Conservation (phyloP, 1,140 invertebrate species). For the Brachystomella parvula region DNA sequence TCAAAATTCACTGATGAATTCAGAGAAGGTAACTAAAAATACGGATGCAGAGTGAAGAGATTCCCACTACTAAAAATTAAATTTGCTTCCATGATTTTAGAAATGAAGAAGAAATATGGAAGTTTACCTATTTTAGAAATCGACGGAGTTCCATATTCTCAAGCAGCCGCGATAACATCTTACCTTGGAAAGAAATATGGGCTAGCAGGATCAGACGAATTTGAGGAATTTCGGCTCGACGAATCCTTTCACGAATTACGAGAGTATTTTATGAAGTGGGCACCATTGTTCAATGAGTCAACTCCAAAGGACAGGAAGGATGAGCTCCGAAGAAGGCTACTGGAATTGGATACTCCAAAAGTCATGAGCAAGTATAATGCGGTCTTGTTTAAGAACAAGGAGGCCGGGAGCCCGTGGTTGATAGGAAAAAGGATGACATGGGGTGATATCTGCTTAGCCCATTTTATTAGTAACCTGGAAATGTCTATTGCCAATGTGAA, state of each 20-base stretch:
- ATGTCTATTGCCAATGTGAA: neutral
- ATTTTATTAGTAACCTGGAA: neutral
- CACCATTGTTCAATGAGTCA: neutral
- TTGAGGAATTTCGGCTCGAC: neutral
- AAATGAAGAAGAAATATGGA: neutral
- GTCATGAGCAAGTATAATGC: neutral
- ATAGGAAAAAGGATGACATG: constrained; percentile 5
- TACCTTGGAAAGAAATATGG: constrained; percentile 9
- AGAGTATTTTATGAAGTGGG: constrained; percentile 2
- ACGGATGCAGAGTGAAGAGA: neutral
- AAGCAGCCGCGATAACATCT: neutral
- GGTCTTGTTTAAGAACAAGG: constrained; percentile 5
- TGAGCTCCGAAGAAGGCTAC: neutral
- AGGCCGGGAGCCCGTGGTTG: neutral
- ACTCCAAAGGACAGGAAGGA: neutral
- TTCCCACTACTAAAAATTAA: neutral
- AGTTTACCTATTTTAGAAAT: constrained; percentile 16
- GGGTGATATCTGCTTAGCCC: constrained; percentile 5
- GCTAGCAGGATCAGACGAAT: neutral
- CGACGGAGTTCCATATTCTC: neutral
- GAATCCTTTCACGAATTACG: constrained; percentile 7
- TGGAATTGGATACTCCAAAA: constrained; percentile 3
- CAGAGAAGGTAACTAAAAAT: neutral
- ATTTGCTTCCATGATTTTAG: neutral
- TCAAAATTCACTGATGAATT: neutral